phyloP scores from a whole-genome alignment of 2,113 vertebrate species.

The Trinectes maculatus region DNA sequence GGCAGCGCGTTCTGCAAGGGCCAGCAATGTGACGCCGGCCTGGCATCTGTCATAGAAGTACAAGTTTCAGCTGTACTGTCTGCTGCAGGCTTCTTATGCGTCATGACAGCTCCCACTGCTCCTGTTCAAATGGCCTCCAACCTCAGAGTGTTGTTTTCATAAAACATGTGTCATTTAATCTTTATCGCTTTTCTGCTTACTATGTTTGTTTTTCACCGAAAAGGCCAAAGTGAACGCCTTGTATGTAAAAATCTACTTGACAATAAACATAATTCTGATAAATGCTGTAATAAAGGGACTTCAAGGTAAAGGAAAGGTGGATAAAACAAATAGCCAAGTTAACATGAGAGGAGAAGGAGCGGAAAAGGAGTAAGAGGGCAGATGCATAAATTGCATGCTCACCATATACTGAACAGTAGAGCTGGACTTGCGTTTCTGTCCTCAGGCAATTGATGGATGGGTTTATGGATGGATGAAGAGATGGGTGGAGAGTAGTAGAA shows the following conservation, averaged over 20 bases:
- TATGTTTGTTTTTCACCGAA: too few species aligned
- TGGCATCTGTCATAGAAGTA: not conserved
- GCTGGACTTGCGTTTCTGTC: slow-evolving; percentile 86
- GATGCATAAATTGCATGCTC: slow-evolving; percentile 70
- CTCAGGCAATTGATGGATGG: slow-evolving; percentile 55
- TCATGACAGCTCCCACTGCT: too few species aligned
- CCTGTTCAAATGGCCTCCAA: too few species aligned
- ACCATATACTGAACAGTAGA: slow-evolving; percentile 84
- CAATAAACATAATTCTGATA: too few species aligned
- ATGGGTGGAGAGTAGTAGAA: slow-evolving; percentile 31
- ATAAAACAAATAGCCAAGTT: not conserved
- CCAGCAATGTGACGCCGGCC: not conserved
- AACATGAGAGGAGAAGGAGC: not conserved
- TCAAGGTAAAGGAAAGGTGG: not conserved
- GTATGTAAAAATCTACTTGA: too few species aligned
- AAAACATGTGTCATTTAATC: too few species aligned
- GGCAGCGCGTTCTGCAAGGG: not conserved
- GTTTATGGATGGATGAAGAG: slow-evolving; percentile 44
- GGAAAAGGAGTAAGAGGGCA: slow-evolving; percentile 11
- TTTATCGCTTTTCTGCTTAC: too few species aligned
- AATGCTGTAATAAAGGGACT: not conserved
- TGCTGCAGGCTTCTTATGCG: too few species aligned
- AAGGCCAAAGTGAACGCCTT: too few species aligned
- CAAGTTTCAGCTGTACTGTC: not conserved
- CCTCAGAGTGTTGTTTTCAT: too few species aligned